phyloP scores from a whole-genome alignment of 2,113 vertebrate genomes.

The Cathartes aura region DNA sequence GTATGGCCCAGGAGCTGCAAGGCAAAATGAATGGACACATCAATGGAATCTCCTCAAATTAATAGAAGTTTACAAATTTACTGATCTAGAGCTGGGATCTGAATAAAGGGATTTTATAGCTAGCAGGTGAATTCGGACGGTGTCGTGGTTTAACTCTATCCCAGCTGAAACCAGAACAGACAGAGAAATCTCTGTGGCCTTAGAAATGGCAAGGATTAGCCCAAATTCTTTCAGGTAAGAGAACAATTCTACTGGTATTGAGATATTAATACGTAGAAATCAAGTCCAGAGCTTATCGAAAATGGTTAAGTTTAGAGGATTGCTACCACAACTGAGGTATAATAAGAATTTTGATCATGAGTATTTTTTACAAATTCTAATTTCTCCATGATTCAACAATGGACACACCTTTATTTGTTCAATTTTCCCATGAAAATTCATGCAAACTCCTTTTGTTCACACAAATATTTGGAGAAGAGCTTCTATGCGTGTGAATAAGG shows the following conservation, averaged over 20 bases:
- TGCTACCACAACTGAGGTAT: background rate
- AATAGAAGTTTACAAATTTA: background rate
- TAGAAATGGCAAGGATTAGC: background rate
- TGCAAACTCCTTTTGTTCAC: background rate
- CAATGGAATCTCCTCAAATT: background rate
- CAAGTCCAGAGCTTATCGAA: background rate
- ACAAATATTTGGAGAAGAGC: background rate
- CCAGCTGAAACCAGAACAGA: background rate
- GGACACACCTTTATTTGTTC: background rate
- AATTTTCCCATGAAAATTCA: background rate
- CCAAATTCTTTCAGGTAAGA: background rate
- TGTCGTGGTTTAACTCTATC: no score
- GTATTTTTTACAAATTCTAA: background rate
- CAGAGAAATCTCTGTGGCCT: background rate
- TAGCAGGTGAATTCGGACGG: background rate
- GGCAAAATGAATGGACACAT: background rate
- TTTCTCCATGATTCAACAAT: background rate
- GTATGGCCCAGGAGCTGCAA: background rate
- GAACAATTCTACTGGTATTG: background rate
- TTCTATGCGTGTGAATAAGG: background rate
- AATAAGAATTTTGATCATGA: background rate
- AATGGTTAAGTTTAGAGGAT: background rate
- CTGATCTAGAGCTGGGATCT: background rate
- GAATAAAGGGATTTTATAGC: background rate
- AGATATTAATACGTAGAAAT: background rate